These are phyloP conservation scores for Orbicella faveolata DNA, from an alignment of 64 coral and sea anemone genomes.

Conservation along the genomic window DNA sequence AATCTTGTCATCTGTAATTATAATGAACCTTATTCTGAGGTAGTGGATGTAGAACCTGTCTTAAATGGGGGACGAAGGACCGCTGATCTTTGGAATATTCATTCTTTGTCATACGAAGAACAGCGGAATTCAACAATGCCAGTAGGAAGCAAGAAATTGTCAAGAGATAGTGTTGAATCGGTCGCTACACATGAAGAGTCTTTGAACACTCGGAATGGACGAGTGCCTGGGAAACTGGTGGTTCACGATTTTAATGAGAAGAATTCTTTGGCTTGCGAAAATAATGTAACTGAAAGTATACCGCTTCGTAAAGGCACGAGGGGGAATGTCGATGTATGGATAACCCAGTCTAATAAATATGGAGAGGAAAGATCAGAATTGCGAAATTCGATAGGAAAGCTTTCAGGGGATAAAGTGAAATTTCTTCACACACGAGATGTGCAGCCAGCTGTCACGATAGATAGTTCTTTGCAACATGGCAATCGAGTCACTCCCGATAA, in stretches of 20 bases:
- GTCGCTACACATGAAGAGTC: too few relatives aligned
- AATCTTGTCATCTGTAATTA: not conserved
- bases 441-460: not conserved
- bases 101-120: too few relatives aligned
- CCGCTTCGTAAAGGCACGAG: too few relatives aligned
- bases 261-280: not conserved
- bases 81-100: too few relatives aligned
- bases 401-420: not conserved
- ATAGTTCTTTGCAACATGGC: not conserved
- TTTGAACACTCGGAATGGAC: not conserved
- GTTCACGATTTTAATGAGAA: not conserved
- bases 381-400: not conserved
- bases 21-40: not conserved
- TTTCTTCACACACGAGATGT: not conserved
- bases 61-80: too few relatives aligned
- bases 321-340: not conserved
- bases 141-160: too few relatives aligned
- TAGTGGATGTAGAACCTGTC: too few relatives aligned
- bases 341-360: not conserved
- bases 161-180: too few relatives aligned
- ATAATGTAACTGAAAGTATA: not conserved
- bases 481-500: not conserved
- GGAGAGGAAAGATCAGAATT: not conserved
- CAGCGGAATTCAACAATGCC: too few relatives aligned
- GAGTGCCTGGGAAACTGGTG: not conserved